These are phyloP conservation scores for Margaritifera margaritifera DNA, from an alignment of 2,888 invertebrate species.

Conservation along the genomic window DNA sequence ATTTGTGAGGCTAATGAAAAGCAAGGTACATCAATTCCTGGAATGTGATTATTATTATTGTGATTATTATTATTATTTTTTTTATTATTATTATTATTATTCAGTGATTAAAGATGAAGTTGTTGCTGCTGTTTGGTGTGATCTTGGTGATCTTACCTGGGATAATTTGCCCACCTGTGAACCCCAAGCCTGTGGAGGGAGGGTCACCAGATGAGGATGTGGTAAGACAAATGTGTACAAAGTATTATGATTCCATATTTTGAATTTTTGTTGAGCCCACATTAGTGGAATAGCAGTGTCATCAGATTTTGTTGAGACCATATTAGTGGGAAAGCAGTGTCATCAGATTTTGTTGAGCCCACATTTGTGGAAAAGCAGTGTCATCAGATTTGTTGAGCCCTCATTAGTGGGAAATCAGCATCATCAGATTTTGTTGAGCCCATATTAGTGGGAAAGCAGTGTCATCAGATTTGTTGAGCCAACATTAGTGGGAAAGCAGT, in stretches of 20 bases:
- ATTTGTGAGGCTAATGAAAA: too few relatives aligned
- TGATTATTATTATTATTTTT: too few relatives aligned
- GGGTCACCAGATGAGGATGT: slow-evolving; percentile 41
- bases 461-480: too few relatives aligned
- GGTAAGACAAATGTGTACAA: not conserved
- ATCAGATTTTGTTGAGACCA: too few relatives aligned
- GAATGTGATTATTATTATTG: too few relatives aligned
- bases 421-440: slow-evolving; percentile 5
- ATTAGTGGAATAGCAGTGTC: slow-evolving; percentile 3
- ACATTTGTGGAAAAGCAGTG: too few relatives aligned
- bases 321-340: too few relatives aligned
- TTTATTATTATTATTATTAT: slow-evolving; percentile 2
- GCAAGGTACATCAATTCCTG: too few relatives aligned
- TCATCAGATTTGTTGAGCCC: too few relatives aligned
- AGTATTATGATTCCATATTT: not conserved
- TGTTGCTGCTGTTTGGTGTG: slow-evolving; percentile 4
- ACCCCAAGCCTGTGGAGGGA: slow-evolving; percentile 47
- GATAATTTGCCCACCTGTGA: slow-evolving; percentile 49
- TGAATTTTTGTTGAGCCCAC: not conserved
- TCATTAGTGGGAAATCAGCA: slow-evolving; percentile 4
- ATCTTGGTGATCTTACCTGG: slow-evolving; percentile 16
- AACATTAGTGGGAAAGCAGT: not conserved
- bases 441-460: too few relatives aligned
- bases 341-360: too few relatives aligned
- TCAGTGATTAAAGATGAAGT: slow-evolving; percentile 11